phyloP scores from a whole-genome alignment of 1,140 invertebrate genomes.

The Musca domestica region DNA sequence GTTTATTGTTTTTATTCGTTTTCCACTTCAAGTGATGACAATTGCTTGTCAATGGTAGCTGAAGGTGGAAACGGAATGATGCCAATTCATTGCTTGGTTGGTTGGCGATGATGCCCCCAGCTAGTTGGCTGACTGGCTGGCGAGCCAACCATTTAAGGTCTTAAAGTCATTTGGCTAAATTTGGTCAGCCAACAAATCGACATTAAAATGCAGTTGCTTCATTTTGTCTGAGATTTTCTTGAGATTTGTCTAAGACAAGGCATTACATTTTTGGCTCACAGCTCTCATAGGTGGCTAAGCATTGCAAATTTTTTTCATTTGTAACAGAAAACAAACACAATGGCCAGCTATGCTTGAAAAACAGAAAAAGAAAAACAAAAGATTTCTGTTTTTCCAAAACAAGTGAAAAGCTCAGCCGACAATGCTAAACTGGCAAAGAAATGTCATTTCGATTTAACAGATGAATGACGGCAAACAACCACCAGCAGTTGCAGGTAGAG shows the following conservation, averaged over 20 bases:
- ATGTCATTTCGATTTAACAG: slow-evolving; percentile 14
- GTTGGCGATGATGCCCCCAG: not conserved
- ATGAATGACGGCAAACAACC: slow-evolving; percentile 12
- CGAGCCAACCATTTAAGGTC: slow-evolving; percentile 1
- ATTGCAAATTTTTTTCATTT: not conserved
- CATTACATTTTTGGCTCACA: too few species aligned
- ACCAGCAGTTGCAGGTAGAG: not conserved
- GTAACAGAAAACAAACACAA: not conserved
- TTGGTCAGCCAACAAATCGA: not conserved
- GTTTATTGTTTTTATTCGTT: too few species aligned
- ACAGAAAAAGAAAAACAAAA: not conserved
- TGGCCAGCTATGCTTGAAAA: too few species aligned
- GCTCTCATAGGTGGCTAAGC: not conserved
- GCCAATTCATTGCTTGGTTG: not conserved
- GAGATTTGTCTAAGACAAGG: not conserved
- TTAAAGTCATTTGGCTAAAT: slow-evolving; percentile 17
- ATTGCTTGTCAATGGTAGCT: too few species aligned
- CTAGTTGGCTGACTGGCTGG: not conserved
- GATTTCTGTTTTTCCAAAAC: not conserved
- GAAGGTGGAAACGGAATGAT: too few species aligned
- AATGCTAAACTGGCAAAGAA: not conserved
- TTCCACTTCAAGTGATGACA: too few species aligned
- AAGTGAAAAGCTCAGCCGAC: not conserved
- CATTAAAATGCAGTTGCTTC: slow-evolving; percentile 17
- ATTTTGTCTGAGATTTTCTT: slow-evolving; percentile 7